phyloP scores from a whole-genome alignment of 2,113 vertebrate genomes.

The Hippocampus abdominalis region DNA sequence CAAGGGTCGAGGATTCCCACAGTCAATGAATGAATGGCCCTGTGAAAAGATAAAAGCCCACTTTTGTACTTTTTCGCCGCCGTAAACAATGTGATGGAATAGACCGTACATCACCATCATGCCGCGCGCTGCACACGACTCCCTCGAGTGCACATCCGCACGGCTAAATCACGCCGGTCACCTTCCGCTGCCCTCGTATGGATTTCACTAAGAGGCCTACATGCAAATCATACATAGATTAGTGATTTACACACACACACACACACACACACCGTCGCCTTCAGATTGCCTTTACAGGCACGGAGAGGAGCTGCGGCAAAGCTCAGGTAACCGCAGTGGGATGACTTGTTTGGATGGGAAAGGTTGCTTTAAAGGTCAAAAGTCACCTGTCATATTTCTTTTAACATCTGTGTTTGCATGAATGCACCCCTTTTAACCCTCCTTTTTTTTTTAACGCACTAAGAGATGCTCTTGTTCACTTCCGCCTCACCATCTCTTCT shows the following conservation, averaged over 20 bases:
- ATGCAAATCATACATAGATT: neutral
- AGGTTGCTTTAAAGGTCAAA: neutral
- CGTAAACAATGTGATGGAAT: neutral
- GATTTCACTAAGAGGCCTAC: neutral
- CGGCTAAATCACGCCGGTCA: constrained; percentile 7
- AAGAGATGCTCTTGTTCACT: neutral
- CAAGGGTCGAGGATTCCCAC: constrained; percentile 10
- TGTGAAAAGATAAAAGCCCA: constrained; percentile 1
- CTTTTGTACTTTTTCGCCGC: constrained; percentile 8
- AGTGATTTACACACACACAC: neutral
- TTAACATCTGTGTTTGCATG: constrained; percentile 1
- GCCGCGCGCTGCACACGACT: neutral
- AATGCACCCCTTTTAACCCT: neutral
- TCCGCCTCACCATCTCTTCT: neutral
- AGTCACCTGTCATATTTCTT: neutral
- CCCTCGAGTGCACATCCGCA: neutral
- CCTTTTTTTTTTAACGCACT: too few relatives aligned
- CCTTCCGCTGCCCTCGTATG: neutral
- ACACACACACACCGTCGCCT: neutral
- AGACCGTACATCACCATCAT: neutral
- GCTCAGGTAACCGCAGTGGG: constrained; percentile 25
- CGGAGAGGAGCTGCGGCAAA: constrained; percentile 8
- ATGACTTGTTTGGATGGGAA: neutral
- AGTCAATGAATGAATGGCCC: constrained; percentile 1
- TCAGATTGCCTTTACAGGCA: constrained; percentile 5